A percentile compares a stretch with the other conserved stretches of the same genome.
Conservation (phyloP, 1,140 invertebrate genomes). For the Polyergus mexicanus region DNA sequence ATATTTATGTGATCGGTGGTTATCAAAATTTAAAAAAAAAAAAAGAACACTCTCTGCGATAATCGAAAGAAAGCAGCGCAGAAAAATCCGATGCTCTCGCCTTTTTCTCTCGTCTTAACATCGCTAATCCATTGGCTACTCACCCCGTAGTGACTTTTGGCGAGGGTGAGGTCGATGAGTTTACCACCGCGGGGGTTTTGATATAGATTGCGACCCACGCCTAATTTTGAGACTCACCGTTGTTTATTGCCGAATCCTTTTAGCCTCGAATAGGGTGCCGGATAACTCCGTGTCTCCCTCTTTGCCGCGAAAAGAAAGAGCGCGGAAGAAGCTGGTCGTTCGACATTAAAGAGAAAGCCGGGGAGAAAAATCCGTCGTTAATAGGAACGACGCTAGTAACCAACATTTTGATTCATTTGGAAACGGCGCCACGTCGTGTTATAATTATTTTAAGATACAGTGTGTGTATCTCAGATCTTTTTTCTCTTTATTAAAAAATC, state of each 20-base stretch:
- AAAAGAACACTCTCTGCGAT: constrained; percentile 75
- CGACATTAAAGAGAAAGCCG: constrained; percentile 73
- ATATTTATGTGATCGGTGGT: constrained; percentile 79
- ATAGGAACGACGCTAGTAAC: constrained; percentile 21
- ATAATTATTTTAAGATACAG: constrained; percentile 48
- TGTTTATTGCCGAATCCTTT: constrained; percentile 86
- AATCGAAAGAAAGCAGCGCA: constrained; percentile 61
- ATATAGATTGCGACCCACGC: constrained; percentile 78
- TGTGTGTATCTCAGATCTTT: not conserved
- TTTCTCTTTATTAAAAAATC: not conserved
- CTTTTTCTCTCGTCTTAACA: constrained; percentile 72
- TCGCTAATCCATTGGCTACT: constrained; percentile 80
- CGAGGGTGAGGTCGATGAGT: constrained; percentile 39
- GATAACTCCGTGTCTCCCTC: constrained; percentile 52
- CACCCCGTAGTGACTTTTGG: constrained; percentile 51
- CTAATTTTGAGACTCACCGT: constrained; percentile 83
- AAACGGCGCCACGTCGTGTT: constrained; percentile 4
- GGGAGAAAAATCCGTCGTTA: constrained; percentile 57
- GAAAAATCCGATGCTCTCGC: constrained; percentile 15
- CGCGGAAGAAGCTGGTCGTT: constrained; percentile 17
- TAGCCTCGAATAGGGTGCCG: constrained; percentile 78
- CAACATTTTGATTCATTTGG: constrained; percentile 24
- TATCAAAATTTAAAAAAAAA: constrained; percentile 77
- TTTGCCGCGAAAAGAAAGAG: constrained; percentile 20
- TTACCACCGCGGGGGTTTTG: constrained; percentile 74